Base-by-base conservation (phyloP, 1,140 invertebrate genomes). In the Trichomalopsis sarcophagae region DNA sequence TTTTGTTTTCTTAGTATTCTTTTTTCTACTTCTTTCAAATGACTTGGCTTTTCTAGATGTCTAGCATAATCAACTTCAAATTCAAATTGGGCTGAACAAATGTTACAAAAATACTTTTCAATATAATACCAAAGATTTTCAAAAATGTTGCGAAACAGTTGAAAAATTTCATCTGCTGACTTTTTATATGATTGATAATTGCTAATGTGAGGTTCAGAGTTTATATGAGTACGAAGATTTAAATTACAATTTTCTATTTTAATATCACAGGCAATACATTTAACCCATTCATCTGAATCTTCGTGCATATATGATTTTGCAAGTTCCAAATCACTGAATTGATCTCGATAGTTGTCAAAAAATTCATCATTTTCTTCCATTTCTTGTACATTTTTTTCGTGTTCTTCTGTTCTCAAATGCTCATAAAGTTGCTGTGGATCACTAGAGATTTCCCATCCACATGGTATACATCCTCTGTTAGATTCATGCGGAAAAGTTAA, bases 1-100 rank as follows among this genome's bases (percentile, higher is more conserved):
- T 30, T 62, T 74, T 62, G n/a, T 23, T n/a, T 17, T 75, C 55
- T 21, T 5, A 75, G 11, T 6, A 13, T 33, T 40, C 0, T 23
- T 6, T 21, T 27, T 47, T 86, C 62, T 23, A 33, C 11, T 69
- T 81, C 40, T 14, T 47, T n/a, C 30, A 84, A 66, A 84, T 88
- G 88, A 33, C 83, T 21, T 44, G 73, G 13, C 62, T 82, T 74
- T 17, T 76, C 47, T 30, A 90, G 78, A 86, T 90, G 89, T 36
- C 84, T 68, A 7, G 47, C 66, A 80, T 91, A 92, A 50, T 85
- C 47, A 62, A 87, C n/a, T 82, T 91, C 91, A 14, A 23, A 71
- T 0, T 68, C 30, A 55, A 86, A 89, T 6, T 71, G 75, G 7
- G 0, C 17, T 4, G n/a, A 9, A 69, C 90, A 92, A 66, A 89